Evolutionary conservation across 2,113 vertebrate genomes (phyloP), one percentile per base, ranked within the genome.

Genomic region (Nestor notabilis): DNA sequence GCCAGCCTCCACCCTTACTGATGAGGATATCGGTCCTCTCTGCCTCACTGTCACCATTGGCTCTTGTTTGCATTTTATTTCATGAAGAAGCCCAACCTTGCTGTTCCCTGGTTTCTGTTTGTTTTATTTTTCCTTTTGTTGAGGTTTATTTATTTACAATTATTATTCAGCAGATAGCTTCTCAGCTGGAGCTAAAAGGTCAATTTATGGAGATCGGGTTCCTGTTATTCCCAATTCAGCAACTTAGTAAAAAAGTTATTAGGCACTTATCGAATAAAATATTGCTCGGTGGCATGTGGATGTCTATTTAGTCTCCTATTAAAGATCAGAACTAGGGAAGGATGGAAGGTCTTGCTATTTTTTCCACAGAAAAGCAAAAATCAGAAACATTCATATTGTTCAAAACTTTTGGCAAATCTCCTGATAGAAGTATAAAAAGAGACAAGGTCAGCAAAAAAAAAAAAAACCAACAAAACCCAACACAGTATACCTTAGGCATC

Each of bases 171-270:
- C 16, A 88, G 41, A 56, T 17, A 92, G 37, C 24, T 86, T 44
- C 63, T 47, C 29, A 76, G 49, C 25, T 88, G 39, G 93, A 90
- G 66, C 20, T 80, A 83, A 92, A 94, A 76, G 66, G 79, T 90
- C 95, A 90, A 14, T 88, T 83, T 92, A 93, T 90, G 82, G 88
- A 92, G 63, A 72, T 49, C 83, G 17, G 15, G 41, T 76, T 93
- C 52, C 58, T 72, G 5, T 65, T 90, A 87, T 76, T 93, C 31
- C 28, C 29, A 56, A 28, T 53, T 95, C 88, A 95, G 56, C 47
- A 70, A 82, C 0, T 85, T 90, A 19, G 33, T 60, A 78, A 78
- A 88, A 93, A 88, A 69, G 27, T 41, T 71, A 61, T 28, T 69
- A 86, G 63, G n/a, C 5, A 24, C 20, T 55, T 79, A 69, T 7